Conservation (phyloP, 2,113 vertebrate species). For the Bostrychus sinensis region DNA sequence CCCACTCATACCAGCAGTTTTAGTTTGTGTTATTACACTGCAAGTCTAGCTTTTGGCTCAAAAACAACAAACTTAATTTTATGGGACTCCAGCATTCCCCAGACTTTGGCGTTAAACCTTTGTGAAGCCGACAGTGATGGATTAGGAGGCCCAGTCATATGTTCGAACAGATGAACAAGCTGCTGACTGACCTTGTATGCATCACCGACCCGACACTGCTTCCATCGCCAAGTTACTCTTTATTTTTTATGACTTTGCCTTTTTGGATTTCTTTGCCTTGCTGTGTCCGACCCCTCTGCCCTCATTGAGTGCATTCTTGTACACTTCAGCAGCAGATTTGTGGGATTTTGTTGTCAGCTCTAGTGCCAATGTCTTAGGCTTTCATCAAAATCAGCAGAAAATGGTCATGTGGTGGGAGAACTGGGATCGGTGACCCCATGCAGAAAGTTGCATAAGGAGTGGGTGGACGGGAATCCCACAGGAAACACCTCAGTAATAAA, state of each 20-base stretch:
- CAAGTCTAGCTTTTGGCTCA: background rate
- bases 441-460: conserved; percentile 12
- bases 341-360: conserved; percentile 52
- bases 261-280: conserved; percentile 31
- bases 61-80: background rate
- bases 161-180: conserved; percentile 9
- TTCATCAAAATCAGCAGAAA: conserved; percentile 70
- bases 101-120: conserved; percentile 9
- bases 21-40: conserved; percentile 3
- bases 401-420: conserved; percentile 40
- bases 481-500: conserved; percentile 20
- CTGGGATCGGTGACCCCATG: conserved; percentile 34
- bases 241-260: conserved; percentile 20
- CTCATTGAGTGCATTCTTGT: conserved; percentile 16
- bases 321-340: conserved; percentile 58
- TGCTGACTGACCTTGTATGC: conserved; percentile 19
- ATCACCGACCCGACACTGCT: conserved; percentile 8
- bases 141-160: conserved; percentile 29
- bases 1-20: background rate
- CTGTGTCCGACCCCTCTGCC: background rate
- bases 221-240: conserved; percentile 10
- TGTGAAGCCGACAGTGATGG: conserved; percentile 28
- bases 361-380: conserved; percentile 35
- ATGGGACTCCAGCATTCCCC: background rate
- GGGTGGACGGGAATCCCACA: background rate